These are phyloP conservation scores for Oenanthe oenanthe DNA, from an alignment of 2,113 vertebrate genomes.

Conservation along the genomic window DNA sequence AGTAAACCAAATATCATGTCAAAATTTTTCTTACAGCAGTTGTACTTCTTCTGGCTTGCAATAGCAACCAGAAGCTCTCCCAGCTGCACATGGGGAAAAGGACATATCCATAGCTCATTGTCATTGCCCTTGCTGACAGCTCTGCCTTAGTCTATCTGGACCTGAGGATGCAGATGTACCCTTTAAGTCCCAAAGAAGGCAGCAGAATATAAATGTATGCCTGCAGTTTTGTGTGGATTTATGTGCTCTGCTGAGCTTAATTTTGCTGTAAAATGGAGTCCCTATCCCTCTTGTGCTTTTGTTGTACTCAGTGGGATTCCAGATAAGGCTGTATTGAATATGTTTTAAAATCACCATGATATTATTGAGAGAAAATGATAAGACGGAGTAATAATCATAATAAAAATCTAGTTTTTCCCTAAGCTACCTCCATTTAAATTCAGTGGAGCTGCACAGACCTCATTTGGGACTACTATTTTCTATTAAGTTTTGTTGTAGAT, in stretches of 20 bases:
- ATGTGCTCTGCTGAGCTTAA: not conserved
- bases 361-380: constrained; percentile 1
- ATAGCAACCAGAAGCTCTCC: not conserved
- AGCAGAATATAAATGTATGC: not conserved
- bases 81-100: rapidly evolving
- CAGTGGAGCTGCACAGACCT: not conserved
- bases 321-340: not conserved
- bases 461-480: not conserved
- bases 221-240: not conserved
- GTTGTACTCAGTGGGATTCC: not conserved
- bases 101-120: not conserved
- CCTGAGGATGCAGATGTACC: not conserved
- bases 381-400: not conserved
- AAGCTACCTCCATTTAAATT: not conserved
- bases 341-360: constrained; percentile 12
- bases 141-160: not conserved
- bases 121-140: not conserved
- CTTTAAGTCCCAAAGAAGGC: not conserved
- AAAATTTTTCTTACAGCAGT: not conserved
- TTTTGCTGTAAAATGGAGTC: not conserved
- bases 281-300: not conserved
- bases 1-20: not conserved
- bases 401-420: not conserved
- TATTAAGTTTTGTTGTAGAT: not conserved
- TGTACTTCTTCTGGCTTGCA: not conserved